phyloP scores from a whole-genome alignment of 2,888 invertebrate species.

The Epistrophella euchroma region DNA sequence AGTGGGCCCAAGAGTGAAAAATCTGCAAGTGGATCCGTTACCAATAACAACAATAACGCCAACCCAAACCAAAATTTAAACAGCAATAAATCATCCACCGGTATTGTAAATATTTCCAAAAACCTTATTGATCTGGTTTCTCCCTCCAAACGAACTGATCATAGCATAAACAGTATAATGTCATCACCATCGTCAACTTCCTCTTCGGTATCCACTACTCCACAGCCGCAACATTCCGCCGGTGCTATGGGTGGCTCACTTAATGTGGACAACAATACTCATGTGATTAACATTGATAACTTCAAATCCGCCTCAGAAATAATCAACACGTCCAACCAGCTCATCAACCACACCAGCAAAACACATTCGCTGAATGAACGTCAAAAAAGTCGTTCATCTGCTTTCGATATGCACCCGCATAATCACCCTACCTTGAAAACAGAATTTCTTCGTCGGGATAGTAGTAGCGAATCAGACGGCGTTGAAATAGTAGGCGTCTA shows the following conservation, averaged over 20 bases:
- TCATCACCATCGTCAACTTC: constrained; percentile 75
- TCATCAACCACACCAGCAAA: constrained; percentile 76
- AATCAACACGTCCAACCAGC: constrained; percentile 81
- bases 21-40: constrained; percentile 61
- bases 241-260: constrained; percentile 50
- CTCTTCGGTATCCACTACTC: constrained; percentile 72
- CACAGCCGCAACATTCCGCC: constrained; percentile 79
- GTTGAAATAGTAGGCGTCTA: constrained; percentile 83
- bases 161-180: constrained; percentile 81
- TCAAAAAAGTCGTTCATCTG: constrained; percentile 47
- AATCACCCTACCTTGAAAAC: constrained; percentile 39
- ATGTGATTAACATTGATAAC: constrained; percentile 82
- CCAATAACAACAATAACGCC: constrained; percentile 72
- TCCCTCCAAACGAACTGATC: constrained; percentile 80
- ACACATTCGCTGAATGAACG: constrained; percentile 55
- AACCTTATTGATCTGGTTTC: constrained; percentile 78
- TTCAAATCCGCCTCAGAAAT: constrained; percentile 82
- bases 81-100: constrained; percentile 51
- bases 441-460: constrained; percentile 77
- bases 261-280: constrained; percentile 77
- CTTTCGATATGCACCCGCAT: constrained; percentile 41
- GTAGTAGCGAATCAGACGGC: constrained; percentile 83
- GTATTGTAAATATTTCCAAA: constrained; percentile 66
- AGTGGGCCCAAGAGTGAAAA: constrained; percentile 48
- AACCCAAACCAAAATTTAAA: constrained; percentile 74